phyloP scores from a whole-genome alignment of 2,888 invertebrate genomes.

The Pyrochroa serraticornis region DNA sequence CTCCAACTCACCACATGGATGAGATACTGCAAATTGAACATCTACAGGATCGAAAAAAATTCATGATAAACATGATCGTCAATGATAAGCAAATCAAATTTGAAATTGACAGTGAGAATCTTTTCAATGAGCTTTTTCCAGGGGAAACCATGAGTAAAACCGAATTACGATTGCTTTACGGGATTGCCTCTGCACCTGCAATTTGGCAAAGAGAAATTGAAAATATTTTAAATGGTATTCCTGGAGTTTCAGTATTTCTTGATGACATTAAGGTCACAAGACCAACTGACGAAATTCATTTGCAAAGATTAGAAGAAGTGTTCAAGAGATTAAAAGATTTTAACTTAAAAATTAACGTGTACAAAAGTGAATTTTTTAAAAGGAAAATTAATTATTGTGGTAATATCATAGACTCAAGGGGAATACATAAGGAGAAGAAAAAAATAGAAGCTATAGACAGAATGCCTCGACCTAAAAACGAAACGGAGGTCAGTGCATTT shows the following conservation, averaged over 20 bases:
- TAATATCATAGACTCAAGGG: conserved; percentile 33
- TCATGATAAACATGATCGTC: no score
- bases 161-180: neutral
- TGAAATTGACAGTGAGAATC: no score
- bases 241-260: conserved; percentile 31
- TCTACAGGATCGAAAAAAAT: no score
- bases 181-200: no score
- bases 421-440: conserved; percentile 33
- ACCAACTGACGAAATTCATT: conserved; percentile 7
- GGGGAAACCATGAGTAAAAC: no score
- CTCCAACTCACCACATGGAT: no score
- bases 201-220: no score
- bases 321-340: conserved; percentile 27
- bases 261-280: conserved; percentile 38
- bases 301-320: conserved; percentile 22
- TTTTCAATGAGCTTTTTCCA: no score
- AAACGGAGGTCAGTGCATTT: conserved; percentile 36
- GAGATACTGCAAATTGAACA: no score
- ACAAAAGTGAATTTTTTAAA: conserved; percentile 41
- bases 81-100: no score
- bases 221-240: conserved; percentile 32
- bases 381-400: conserved; percentile 37
- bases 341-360: conserved; percentile 26
- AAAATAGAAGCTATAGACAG: conserved; percentile 37
- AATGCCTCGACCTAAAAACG: conserved; percentile 32